phyloP scores from a whole-genome alignment of 2,797 vertebrate genomes.

The Danio kyathit region DNA sequence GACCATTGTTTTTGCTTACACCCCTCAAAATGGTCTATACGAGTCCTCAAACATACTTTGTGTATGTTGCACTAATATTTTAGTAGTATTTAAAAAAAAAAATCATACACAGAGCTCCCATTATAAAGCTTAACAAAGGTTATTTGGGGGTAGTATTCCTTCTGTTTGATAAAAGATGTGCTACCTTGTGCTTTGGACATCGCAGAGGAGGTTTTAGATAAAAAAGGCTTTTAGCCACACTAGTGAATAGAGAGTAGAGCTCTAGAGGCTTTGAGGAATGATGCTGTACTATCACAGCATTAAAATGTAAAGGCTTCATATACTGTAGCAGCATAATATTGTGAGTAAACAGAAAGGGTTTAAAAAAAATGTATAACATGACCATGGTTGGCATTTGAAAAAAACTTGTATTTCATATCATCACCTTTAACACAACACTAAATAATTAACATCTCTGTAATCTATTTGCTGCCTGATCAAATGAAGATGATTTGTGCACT shows the following conservation, averaged over 20 bases:
- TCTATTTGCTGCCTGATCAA: neutral
- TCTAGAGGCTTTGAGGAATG: conserved; percentile 40
- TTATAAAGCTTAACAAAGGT: conserved; percentile 31
- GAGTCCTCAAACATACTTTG: neutral
- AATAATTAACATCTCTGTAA: conserved; percentile 2
- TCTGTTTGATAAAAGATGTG: conserved; percentile 32
- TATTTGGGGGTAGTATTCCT: conserved; percentile 31
- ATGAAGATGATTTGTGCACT: conserved; percentile 24
- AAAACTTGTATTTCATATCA: neutral
- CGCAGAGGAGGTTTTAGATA: conserved; percentile 33
- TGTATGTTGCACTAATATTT: neutral
- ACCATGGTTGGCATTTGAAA: neutral
- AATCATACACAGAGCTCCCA: neutral
- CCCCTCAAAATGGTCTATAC: too few species aligned
- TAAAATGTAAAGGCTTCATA: conserved; percentile 48
- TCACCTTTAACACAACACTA: neutral
- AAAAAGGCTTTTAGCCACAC: conserved; percentile 44
- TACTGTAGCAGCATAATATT: neutral
- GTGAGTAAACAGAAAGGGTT: neutral
- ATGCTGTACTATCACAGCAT: conserved; percentile 41
- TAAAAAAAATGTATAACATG: neutral
- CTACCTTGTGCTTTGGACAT: conserved; percentile 29
- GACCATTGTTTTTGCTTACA: too few species aligned
- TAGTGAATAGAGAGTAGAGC: conserved; percentile 38
- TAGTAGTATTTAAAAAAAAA: too few species aligned